Percentiles rank a stretch among this genome's conserved stretches.
Evolutionary conservation across 2,797 vertebrate genomes (phyloP).

Genomic region (Alectoris magna): DNA sequence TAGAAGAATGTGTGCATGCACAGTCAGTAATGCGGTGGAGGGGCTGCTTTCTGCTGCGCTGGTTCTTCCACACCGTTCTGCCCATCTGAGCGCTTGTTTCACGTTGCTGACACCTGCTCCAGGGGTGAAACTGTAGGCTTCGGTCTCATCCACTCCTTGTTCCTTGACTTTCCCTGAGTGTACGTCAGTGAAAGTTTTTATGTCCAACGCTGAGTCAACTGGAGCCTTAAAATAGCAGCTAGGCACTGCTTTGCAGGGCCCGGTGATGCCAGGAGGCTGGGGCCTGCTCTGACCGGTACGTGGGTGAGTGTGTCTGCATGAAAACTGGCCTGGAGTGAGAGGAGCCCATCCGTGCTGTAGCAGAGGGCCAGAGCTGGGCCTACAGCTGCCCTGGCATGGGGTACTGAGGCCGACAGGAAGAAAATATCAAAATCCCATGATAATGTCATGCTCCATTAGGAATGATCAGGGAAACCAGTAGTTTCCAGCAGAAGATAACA

Average conservation of each 20-base stretch:
- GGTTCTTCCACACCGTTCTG: fast-evolving
- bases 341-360: not conserved
- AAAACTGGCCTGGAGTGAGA: not conserved
- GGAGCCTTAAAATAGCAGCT: fast-evolving
- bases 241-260: not conserved
- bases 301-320: fast-evolving
- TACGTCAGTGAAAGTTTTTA: not conserved
- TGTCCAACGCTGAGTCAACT: not conserved
- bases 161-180: not conserved
- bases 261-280: not conserved
- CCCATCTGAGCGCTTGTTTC: not conserved
- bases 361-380: not conserved
- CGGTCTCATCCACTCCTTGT: fast-evolving
- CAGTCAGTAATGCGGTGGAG: fast-evolving
- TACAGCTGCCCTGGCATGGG: not conserved
- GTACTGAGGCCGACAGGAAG: fast-evolving
- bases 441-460: not conserved
- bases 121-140: not conserved
- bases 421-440: not conserved
- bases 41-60: not conserved
- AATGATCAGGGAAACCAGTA: not conserved
- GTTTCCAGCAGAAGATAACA: constrained; percentile 27
- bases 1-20: fast-evolving
- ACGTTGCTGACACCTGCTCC: fast-evolving
- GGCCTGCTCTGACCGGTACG: not conserved